These are phyloP conservation scores for Varecia variegata DNA, from an alignment of 2,797 vertebrate species.

Conservation along the genomic window DNA sequence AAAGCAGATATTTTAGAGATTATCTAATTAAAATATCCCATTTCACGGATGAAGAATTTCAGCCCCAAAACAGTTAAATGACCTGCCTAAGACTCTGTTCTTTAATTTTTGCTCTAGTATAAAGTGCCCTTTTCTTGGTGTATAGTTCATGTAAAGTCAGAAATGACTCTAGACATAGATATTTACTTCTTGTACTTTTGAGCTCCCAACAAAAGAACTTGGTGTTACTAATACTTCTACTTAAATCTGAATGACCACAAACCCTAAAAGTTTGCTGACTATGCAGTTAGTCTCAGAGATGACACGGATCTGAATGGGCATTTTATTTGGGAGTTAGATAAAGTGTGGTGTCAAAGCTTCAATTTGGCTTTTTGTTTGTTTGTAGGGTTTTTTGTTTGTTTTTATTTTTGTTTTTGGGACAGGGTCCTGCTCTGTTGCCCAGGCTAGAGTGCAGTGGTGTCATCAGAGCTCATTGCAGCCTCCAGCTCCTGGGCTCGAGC, in stretches of 20 bases:
- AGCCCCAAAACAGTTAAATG: not conserved
- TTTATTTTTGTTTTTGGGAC: not conserved
- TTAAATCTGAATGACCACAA: not conserved
- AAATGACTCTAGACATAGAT: not conserved
- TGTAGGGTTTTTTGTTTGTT: not conserved
- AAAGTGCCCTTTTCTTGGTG: not conserved
- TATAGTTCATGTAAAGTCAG: not conserved
- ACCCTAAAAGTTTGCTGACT: not conserved
- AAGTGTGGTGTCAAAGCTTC: not conserved
- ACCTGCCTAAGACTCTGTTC: not conserved
- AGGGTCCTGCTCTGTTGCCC: not conserved
- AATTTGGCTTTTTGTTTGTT: not conserved
- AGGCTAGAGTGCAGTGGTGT: no score
- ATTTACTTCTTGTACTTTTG: not conserved
- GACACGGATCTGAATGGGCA: not conserved
- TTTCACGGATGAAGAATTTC: not conserved
- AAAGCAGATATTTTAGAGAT: slow-evolving; percentile 5
- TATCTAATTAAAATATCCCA: not conserved
- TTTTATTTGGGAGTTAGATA: not conserved
- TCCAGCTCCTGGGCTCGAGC: no score
- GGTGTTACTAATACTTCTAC: not conserved
- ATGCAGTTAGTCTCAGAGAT: not conserved
- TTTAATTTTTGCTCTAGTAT: not conserved
- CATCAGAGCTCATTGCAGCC: no score
- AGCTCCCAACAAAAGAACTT: not conserved